A percentile compares a stretch with the other conserved stretches of the same genome.
phyloP scores from a whole-genome alignment of 2,797 vertebrate species.

The Prionace glauca region DNA sequence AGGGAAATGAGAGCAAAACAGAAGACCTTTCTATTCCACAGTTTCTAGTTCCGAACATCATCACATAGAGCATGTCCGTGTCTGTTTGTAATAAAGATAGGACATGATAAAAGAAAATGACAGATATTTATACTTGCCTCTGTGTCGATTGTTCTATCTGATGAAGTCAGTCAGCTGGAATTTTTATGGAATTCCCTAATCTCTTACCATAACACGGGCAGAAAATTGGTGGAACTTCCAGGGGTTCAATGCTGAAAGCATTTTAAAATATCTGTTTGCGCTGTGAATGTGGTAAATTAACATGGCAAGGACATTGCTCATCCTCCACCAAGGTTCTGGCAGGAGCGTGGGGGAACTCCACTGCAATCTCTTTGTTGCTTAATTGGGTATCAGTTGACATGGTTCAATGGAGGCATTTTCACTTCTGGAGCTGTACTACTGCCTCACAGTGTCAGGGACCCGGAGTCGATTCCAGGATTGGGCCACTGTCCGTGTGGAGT shows the following conservation, averaged over 20 bases:
- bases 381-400: background rate
- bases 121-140: background rate
- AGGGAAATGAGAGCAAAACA: background rate
- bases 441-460: too few species aligned
- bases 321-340: background rate
- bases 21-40: background rate
- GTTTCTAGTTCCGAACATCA: background rate
- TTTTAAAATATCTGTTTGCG: background rate
- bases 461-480: too few species aligned
- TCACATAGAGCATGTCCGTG: background rate
- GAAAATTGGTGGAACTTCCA: background rate
- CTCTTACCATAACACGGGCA: background rate
- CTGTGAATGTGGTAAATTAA: background rate
- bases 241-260: background rate
- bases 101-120: background rate
- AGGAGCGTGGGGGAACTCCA: background rate
- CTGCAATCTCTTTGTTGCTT: background rate
- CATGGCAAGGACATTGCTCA: background rate
- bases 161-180: background rate
- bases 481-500: too few species aligned
- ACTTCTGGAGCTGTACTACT: background rate
- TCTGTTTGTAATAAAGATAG: background rate
- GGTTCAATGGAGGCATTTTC: background rate
- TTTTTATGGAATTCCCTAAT: background rate
- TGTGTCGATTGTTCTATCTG: background rate